Evolutionary conservation across 2,888 invertebrate species (phyloP), one percentile per base, ranked within the genome.

Genomic region (Drosophila neonasuta): DNA sequence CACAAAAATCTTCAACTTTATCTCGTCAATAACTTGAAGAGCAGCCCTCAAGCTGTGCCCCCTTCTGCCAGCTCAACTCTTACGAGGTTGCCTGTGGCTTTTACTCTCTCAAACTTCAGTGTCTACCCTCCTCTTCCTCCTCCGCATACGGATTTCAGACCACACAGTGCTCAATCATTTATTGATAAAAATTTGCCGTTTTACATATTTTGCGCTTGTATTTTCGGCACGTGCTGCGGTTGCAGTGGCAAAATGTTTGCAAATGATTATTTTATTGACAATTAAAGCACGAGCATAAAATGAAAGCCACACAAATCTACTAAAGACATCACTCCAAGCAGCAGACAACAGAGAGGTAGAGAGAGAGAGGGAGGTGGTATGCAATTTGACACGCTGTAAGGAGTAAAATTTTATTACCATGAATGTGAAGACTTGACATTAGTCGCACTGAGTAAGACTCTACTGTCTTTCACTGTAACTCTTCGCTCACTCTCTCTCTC

Each of bases 1-100:
- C 81, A 82, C 80, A 86, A 81, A 78, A 80, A 84, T 86, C 82
- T 81, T 83, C 86, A 83, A 83, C 85, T 86, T 86, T 83, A 83
- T 83, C 86, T 84, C 86, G 82, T 83, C 82, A 83, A 83, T 83
- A 83, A 86, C 84, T 81, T 86, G 75, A 83, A 74, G 80, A 67
- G 68, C 74, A 67, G 71, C 55, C 50, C 68, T 76, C 41, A 56
- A 77, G 68, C 46, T 41, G 13, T 15, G 17, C 20, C 55, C 13
- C 61, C 30, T 29, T 13, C 49, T 42, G 30, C 20, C 17, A 36
- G 34, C 56, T 46, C 50, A 55, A 41, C 55, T 64, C 48, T 52
- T 51, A 24, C 48, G 34, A 61, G 44, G 44, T 52, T 54, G 65
- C 45, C 58, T 71, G 74, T 54, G 74, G 65, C 48, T 75, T 71